Conservation (phyloP, 2,113 vertebrate genomes). For the Fregata magnificens region DNA sequence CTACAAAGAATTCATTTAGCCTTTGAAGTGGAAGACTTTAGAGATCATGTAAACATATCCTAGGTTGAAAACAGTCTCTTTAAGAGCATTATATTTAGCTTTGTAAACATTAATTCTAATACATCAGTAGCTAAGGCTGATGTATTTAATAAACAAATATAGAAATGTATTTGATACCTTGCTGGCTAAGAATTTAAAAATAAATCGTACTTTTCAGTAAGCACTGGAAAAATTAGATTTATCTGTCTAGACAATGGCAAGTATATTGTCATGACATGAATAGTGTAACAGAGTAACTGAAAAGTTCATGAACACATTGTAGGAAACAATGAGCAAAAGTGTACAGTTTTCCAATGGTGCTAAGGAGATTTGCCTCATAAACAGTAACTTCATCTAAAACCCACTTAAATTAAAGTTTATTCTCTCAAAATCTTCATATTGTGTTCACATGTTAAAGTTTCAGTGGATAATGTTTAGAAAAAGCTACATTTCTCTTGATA, state of each 20-base stretch:
- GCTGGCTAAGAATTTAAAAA: neutral
- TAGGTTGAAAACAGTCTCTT: slow-evolving; percentile 48
- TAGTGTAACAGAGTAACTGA: slow-evolving; percentile 2
- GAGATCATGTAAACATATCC: slow-evolving; percentile 76
- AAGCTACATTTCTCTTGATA: neutral
- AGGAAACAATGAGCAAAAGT: neutral
- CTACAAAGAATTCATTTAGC: slow-evolving; percentile 73
- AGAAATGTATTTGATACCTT: neutral
- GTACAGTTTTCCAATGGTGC: neutral
- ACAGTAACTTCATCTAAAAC: neutral
- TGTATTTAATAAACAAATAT: neutral
- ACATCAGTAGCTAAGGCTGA: neutral
- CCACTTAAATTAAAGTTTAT: neutral
- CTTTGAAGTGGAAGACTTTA: slow-evolving; percentile 71
- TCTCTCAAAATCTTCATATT: neutral
- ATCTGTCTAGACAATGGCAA: slow-evolving; percentile 45
- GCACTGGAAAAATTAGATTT: slow-evolving; percentile 1
- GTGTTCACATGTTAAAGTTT: neutral
- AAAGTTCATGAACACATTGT: neutral
- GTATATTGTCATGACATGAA: slow-evolving; percentile 6
- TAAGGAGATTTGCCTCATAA: neutral
- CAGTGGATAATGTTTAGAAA: neutral
- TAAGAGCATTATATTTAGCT: slow-evolving; percentile 41
- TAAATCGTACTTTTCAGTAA: neutral
- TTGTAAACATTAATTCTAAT: slow-evolving; percentile 55